phyloP scores from a whole-genome alignment of 2,113 vertebrate species.

The Poicephalus gulielmi region DNA sequence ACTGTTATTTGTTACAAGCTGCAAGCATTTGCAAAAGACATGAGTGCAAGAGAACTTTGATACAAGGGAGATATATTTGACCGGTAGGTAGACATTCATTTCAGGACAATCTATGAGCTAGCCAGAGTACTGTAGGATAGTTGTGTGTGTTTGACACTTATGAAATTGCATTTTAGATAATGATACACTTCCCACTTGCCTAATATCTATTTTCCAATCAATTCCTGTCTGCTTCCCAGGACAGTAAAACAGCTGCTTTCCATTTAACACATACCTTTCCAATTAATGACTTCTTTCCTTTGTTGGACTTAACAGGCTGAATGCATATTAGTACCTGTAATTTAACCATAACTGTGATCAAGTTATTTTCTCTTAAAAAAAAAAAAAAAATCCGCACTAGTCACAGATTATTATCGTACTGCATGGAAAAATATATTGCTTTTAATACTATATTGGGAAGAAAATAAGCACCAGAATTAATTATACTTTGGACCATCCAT shows the following conservation, averaged over 20 bases:
- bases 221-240: conserved; percentile 14
- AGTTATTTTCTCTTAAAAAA: background rate
- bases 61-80: background rate
- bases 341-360: background rate
- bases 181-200: conserved; percentile 23
- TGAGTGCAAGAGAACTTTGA: background rate
- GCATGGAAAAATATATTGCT: background rate
- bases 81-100: background rate
- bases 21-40: background rate
- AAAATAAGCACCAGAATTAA: background rate
- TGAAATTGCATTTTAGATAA: conserved; percentile 47
- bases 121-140: background rate
- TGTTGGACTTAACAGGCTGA: background rate
- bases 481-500: background rate
- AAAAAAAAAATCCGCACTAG: background rate
- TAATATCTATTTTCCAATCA: conserved; percentile 39
- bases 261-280: background rate
- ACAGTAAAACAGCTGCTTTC: background rate
- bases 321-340: background rate
- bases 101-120: background rate
- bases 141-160: background rate
- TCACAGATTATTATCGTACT: background rate
- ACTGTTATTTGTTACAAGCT: background rate
- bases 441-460: background rate
- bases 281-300: background rate